Evolutionary conservation across 1,140 invertebrate species (phyloP).

Genomic region (Watersipora subatra): DNA sequence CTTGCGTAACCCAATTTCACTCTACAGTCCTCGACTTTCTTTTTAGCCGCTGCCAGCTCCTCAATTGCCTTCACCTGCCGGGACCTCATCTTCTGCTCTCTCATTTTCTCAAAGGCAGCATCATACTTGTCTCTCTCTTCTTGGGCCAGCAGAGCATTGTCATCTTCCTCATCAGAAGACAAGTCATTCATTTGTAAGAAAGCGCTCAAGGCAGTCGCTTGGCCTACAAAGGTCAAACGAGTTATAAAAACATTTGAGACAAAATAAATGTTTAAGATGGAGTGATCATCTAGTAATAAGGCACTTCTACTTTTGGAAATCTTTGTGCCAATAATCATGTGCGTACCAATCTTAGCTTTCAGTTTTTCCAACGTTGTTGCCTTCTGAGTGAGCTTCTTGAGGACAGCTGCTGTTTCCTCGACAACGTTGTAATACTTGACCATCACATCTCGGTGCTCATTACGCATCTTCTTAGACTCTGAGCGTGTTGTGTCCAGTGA

Average conservation of each 20-base stretch:
- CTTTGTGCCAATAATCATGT: too few relatives aligned
- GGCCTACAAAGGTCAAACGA: too few relatives aligned
- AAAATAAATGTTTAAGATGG: too few relatives aligned
- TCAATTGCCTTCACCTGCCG: slow-evolving; percentile 31
- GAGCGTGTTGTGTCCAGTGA: slow-evolving; percentile 33
- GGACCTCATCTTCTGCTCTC: slow-evolving; percentile 34
- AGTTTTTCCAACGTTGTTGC: slow-evolving; percentile 36
- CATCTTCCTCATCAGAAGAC: slow-evolving; percentile 29
- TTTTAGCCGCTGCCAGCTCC: slow-evolving; percentile 22
- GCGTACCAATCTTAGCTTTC: slow-evolving; percentile 26
- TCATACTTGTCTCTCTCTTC: slow-evolving; percentile 40
- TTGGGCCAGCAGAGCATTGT: slow-evolving; percentile 13
- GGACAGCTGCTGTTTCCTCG: slow-evolving; percentile 25
- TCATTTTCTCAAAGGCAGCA: slow-evolving; percentile 37
- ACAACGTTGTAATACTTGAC: slow-evolving; percentile 31
- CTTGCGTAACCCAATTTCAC: slow-evolving; percentile 23
- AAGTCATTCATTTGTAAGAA: slow-evolving; percentile 36
- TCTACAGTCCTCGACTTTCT: slow-evolving; percentile 27
- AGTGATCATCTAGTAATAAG: too few relatives aligned
- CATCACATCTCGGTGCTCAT: slow-evolving; percentile 30
- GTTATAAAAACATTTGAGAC: too few relatives aligned
- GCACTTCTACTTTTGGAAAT: too few relatives aligned
- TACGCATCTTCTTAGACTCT: slow-evolving; percentile 35
- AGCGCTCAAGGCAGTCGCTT: slow-evolving; percentile 31
- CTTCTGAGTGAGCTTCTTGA: slow-evolving; percentile 29